phyloP scores from a whole-genome alignment of 2,113 vertebrate genomes.

The Sorex araneus region DNA sequence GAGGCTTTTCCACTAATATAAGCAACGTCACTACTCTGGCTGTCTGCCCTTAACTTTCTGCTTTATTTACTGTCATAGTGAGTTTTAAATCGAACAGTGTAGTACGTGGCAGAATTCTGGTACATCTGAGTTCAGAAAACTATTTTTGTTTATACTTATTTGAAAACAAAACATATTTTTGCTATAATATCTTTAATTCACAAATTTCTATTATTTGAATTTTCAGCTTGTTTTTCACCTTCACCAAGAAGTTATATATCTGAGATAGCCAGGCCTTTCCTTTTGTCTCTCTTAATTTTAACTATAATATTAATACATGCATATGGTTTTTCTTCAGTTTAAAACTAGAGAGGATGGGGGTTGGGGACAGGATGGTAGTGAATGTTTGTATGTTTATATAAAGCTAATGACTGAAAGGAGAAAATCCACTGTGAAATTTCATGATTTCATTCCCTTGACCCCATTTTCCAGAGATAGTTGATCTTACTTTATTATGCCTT shows the following conservation, averaged over 20 bases:
- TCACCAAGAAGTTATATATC: background rate
- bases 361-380: background rate
- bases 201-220: background rate
- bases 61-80: constrained; percentile 35
- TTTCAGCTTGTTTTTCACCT: constrained; percentile 11
- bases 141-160: constrained; percentile 59
- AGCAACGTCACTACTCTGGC: background rate
- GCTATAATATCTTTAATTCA: constrained; percentile 67
- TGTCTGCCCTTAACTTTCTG: background rate
- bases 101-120: constrained; percentile 2
- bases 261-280: background rate
- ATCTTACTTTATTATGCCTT: background rate
- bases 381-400: background rate
- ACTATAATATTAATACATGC: background rate
- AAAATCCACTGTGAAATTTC: background rate
- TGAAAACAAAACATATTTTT: constrained; percentile 67
- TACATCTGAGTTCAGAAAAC: constrained; percentile 30
- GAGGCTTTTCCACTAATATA: constrained; percentile 19
- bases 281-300: background rate
- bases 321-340: background rate
- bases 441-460: background rate
- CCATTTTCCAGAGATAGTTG: constrained; percentile 12
- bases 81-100: constrained; percentile 19
- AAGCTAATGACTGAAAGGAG: background rate
- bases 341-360: background rate